phyloP scores from a whole-genome alignment of 2,113 vertebrate genomes.

The Clarias macrocephalus region DNA sequence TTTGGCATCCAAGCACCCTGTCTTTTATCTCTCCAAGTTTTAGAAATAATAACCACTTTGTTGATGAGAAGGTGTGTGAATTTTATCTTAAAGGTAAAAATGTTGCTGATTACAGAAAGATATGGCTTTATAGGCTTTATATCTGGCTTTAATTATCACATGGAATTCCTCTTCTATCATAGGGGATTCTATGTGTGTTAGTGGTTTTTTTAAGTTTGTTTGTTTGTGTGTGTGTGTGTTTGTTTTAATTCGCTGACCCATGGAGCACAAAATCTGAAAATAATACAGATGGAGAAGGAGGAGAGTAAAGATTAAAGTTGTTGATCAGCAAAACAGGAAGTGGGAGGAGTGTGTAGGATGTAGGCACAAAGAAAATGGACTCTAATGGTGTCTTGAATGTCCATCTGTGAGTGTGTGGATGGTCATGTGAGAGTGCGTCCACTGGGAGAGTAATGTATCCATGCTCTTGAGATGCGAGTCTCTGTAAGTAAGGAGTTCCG shows the following conservation, averaged over 20 bases:
- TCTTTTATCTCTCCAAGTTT: background rate
- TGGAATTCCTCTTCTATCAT: background rate
- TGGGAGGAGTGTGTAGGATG: conserved; percentile 35
- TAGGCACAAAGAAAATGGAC: conserved; percentile 26
- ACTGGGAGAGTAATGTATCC: conserved; percentile 24
- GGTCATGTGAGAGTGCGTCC: conserved; percentile 37
- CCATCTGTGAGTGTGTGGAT: conserved; percentile 1
- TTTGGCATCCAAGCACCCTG: background rate
- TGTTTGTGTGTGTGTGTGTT: too few species aligned
- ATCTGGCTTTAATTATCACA: background rate
- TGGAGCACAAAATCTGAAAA: conserved; percentile 48
- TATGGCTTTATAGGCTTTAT: background rate
- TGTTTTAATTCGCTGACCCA: background rate
- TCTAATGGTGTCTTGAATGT: conserved; percentile 30
- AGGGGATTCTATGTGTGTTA: too few species aligned
- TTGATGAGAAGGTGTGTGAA: background rate
- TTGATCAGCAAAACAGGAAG: conserved; percentile 14
- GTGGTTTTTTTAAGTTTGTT: too few species aligned
- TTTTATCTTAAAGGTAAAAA: background rate
- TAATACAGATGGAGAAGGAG: conserved; percentile 62
- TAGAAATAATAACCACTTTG: background rate
- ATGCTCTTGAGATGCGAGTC: conserved; percentile 35
- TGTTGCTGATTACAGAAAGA: background rate
- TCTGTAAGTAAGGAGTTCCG: background rate
- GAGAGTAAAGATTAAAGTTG: background rate